Base-by-base conservation (phyloP, 53 echinoderm and acorn worm species). In the Patiria pectinifera region DNA sequence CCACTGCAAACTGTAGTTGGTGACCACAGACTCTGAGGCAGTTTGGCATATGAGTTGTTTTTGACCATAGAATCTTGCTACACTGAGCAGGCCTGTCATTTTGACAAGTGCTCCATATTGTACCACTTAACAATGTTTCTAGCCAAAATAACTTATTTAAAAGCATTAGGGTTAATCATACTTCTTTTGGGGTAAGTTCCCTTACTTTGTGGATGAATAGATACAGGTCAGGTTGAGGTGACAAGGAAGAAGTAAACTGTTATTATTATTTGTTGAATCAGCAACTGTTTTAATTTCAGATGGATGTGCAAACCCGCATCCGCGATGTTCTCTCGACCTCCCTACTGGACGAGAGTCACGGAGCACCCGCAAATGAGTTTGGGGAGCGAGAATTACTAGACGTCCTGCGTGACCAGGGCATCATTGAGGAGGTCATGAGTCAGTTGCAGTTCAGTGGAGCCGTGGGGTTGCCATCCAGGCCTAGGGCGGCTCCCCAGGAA, bases 381-480 rank as follows among this genome's bases (percentile, higher is more conserved):
- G 96, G 95, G 25, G 99, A 99, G 72, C 95, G 93, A 69, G 96
- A 97, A 76, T 83, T 97, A 15, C 82, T 97, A 16, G 91, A 95
- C 63, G 95, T 95, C 16, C 92, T 97, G 24, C 92, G 94, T 21
- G 93, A 95, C 24, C 91, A 92, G 78, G 99, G 99, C 63, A 84
- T 97, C 59, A 92, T 97, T 10, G 98, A 98, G 83, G 97, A 97
- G 59, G 94, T 99, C 88, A 96, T 99, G 96, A 92, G 82, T 16
- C 93, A 94, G 86, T 71, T 99, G 8, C 93, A 99, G 76, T 93
- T 98, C 61, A 92, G 93, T 43, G 86, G 87, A 11, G 86, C 76
- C 6, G 59, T 48, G 15, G 87, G 80, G 53, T 21, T 71, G 87
- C 72, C 45, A 16, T 21, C 81, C 43, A 15, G 22, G 66, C 18